Base-by-base conservation (phyloP, 2,113 vertebrate genomes). In the Salminus brasiliensis region DNA sequence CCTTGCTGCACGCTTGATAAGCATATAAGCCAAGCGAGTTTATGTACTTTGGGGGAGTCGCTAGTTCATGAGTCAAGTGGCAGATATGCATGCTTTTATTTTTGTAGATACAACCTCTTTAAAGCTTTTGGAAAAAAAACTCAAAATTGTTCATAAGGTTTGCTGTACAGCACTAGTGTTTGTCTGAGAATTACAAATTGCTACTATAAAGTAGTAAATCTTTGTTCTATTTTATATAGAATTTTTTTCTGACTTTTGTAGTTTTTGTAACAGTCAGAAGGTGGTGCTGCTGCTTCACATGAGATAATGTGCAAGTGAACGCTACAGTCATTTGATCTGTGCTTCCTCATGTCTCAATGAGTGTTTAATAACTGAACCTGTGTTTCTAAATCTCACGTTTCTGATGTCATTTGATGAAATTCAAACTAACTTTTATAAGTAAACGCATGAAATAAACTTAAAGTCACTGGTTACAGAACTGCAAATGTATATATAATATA, bases 221-320 rank as follows among this genome's bases (percentile, higher is more conserved):
- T 47, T 69, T 5, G 39, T 10, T 5, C 39, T 5, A 10, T 41
- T 43, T 27, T 6, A 68, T n/a, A n/a, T n/a, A n/a, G n/a, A n/a
- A n/a, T 43, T 43, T 45, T 41, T 45, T 23, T 45, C 7, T 23
- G n/a, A 23, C 6, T 16, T 13, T 68, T n/a, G n/a, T 43, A 55
- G 10, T 59, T 34, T 59, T 41, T 57, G 27, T 18, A 39, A 36
- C n/a, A 18, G 2, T 21, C 74, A 76, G 47, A 39, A 76, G 63
- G 49, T 15, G 74, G 63, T 13, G 74, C 74, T 76, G n/a, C 67
- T 67, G 9, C 7, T 21, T 74, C 23, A 29, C 3, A 41, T 12
- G n/a, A 11, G 3, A 12, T 21, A 3, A 16, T 41, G 13, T 57
- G 11, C n/a, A n/a, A n/a, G n/a, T 55, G 8, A 55, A 55, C n/a